Percentiles rank a stretch among this genome's conserved stretches.
Evolutionary conservation across 2,888 invertebrate species (phyloP).

Genomic region (Bembecia ichneumoniformis): DNA sequence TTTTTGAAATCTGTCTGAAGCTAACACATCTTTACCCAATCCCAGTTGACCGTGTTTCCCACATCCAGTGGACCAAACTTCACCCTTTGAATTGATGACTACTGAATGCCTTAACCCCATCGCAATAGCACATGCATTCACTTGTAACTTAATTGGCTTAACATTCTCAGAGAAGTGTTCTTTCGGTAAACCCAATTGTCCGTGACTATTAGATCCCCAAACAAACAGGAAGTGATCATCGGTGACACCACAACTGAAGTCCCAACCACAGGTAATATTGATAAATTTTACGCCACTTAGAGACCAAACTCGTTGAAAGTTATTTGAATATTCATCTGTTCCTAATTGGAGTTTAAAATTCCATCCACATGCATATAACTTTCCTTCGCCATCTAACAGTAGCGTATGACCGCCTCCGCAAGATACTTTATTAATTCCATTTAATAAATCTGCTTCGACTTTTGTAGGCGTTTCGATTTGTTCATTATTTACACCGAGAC

Average conservation of each 20-base stretch:
- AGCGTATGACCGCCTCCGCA: conserved; percentile 87
- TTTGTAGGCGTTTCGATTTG: conserved; percentile 74
- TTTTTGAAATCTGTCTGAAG: conserved; percentile 57
- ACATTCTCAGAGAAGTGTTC: conserved; percentile 47
- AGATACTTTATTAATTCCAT: conserved; percentile 74
- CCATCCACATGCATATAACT: conserved; percentile 83
- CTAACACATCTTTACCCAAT: conserved; percentile 47
- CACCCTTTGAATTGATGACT: conserved; percentile 74
- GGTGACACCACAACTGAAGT: conserved; percentile 82
- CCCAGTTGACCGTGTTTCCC: conserved; percentile 80
- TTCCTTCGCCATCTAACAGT: conserved; percentile 76
- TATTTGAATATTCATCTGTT: conserved; percentile 55
- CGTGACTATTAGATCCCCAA: conserved; percentile 87
- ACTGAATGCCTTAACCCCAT: conserved; percentile 81
- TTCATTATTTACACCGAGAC: conserved; percentile 77
- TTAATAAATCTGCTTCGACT: conserved; percentile 44
- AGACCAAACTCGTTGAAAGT: conserved; percentile 74
- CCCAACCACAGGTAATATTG: conserved; percentile 85
- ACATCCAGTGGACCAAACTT: conserved; percentile 76
- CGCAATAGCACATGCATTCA: conserved; percentile 71
- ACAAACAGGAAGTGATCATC: conserved; percentile 78
- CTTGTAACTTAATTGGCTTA: conserved; percentile 46
- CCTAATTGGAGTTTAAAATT: conserved; percentile 83
- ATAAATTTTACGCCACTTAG: conserved; percentile 70
- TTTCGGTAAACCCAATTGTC: conserved; percentile 80